A percentile compares a stretch with the other conserved stretches of the same genome.
Evolutionary conservation across 2,888 invertebrate species (phyloP).

Genomic region (Parochlus steinenii): DNA sequence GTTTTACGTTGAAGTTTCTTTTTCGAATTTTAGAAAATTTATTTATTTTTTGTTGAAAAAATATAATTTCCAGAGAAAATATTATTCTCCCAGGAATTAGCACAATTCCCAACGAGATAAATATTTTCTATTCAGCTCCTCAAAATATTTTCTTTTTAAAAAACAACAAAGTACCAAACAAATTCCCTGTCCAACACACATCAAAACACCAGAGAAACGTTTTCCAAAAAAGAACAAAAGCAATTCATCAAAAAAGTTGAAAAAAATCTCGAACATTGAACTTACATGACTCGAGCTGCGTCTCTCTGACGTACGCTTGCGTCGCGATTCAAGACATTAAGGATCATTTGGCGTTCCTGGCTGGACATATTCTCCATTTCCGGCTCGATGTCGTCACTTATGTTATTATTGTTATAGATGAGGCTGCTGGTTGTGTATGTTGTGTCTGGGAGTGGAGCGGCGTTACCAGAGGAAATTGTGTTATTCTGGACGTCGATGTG

Average conservation of each 20-base stretch:
- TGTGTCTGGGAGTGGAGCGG: neutral
- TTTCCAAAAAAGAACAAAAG: neutral
- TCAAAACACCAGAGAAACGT: neutral
- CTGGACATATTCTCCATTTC: conserved; percentile 26
- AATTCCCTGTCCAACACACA: too few relatives aligned
- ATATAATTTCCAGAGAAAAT: too few relatives aligned
- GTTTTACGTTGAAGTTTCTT: too few relatives aligned
- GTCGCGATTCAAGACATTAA: conserved; percentile 36
- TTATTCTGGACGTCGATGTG: conserved; percentile 12
- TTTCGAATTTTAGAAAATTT: too few relatives aligned
- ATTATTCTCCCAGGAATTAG: too few relatives aligned
- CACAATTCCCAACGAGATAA: too few relatives aligned
- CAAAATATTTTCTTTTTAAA: too few relatives aligned
- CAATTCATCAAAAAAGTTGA: neutral
- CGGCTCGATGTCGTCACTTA: conserved; percentile 24
- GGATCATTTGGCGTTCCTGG: conserved; percentile 35
- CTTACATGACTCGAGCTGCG: conserved; percentile 37
- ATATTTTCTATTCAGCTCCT: too few relatives aligned
- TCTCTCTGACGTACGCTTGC: conserved; percentile 35
- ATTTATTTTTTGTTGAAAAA: too few relatives aligned
- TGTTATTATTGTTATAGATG: conserved; percentile 13
- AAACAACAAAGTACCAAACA: too few relatives aligned
- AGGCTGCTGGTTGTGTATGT: conserved; percentile 16
- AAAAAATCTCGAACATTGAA: conserved; percentile 15
- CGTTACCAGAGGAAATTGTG: conserved; percentile 8